Base-by-base conservation (phyloP, 2,113 vertebrate species). In the Lampris megalopsis region DNA sequence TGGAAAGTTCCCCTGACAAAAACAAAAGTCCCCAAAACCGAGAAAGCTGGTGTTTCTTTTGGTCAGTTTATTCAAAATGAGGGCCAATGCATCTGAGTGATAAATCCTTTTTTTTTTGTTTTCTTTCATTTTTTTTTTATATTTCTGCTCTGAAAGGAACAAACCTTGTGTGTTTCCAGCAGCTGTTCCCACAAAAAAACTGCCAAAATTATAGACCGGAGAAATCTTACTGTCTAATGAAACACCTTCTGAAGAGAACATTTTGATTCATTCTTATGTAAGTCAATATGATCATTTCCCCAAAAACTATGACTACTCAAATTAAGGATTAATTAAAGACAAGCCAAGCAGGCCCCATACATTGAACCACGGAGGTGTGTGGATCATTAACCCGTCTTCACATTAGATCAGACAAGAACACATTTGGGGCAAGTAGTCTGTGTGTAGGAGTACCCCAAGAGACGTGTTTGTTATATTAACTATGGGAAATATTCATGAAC, bases 11-110 rank as follows among this genome's bases (percentile, higher is more conserved):
- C n/a, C n/a, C 11, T 53, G 50, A n/a, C 10, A 53, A 53, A 53
- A 40, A 10, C 7, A 45, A 45, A 5, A 1, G 7, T 45, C 43
- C 67, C 65, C 35, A 9, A 10, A 58, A 5, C 35, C 24, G 10
- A 40, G 24, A 50, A 56, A 53, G 45, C 53, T 52, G 76, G 58
- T 2, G 24, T 2, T 7, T 62, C 11, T 5, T 8, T 45, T n/a
- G 66, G 73, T 52, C 63, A 0, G 0, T 50, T 37, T 47, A 63
- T 82, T 69, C 13, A 40, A 68, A 64, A 50, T 50, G 40, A 49
- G 38, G 50, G 48, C 48, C 69, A 61, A 73, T 49, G 11, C 11
- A 24, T 10, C 56, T 13, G 1, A 13, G 37, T 50, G 24, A 58
- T 9, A 24, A 11, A 61, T 50, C 5, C 38, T 36, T 67, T 38